Evolutionary conservation across 2,113 vertebrate genomes (phyloP).

Genomic region (Bettongia penicillata): DNA sequence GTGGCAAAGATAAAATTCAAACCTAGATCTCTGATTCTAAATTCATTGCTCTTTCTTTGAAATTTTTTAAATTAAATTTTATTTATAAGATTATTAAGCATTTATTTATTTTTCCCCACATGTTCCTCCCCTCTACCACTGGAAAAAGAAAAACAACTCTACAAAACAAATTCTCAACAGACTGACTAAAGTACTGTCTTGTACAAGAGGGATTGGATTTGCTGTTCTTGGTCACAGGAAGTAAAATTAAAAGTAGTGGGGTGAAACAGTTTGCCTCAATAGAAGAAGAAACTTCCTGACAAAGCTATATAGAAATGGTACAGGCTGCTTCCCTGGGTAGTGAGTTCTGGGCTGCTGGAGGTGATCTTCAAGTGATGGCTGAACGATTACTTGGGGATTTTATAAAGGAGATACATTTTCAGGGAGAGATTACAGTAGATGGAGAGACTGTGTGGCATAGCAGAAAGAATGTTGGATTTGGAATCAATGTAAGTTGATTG

Average conservation of each 20-base stretch:
- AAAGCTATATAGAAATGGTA: neutral
- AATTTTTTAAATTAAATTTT: neutral
- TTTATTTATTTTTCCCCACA: neutral
- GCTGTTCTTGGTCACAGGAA: neutral
- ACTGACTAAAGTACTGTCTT: neutral
- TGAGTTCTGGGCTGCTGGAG: neutral
- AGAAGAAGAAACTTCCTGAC: neutral
- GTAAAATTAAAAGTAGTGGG: neutral
- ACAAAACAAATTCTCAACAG: neutral
- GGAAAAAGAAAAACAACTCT: neutral
- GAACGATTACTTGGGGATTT: neutral
- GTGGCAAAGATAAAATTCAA: neutral
- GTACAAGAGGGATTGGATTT: neutral
- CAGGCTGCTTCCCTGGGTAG: neutral
- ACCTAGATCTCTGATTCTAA: neutral
- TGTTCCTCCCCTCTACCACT: neutral
- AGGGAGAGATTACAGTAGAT: neutral
- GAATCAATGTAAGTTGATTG: neutral
- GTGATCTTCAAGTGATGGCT: neutral
- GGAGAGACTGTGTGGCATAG: neutral
- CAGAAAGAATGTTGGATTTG: neutral
- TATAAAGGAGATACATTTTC: neutral
- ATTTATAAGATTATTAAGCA: neutral
- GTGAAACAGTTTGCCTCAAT: neutral
- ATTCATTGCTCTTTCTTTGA: neutral